Evolutionary conservation across 2,888 invertebrate species (phyloP), one percentile per base, ranked within the genome.

Genomic region (Cetonia aurata): DNA sequence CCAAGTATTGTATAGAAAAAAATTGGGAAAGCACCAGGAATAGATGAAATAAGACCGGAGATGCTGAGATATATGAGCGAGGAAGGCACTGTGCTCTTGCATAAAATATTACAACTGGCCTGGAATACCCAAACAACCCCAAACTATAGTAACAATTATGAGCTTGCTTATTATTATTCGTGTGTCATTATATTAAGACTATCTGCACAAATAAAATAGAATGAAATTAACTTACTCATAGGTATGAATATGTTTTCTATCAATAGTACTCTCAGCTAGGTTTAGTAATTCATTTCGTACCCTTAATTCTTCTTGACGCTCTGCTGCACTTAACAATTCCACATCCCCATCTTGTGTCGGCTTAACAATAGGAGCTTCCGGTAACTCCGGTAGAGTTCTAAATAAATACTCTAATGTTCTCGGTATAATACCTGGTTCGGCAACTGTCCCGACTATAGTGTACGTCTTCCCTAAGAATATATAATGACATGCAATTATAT

Each of bases 381-480:
- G 78, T 8, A 86, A 44, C 33, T 72, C n/a, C 3, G 80, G 79
- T 44, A 83, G 71, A 10, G 80, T 79, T 41, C 77, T 73, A 70
- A 87, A 88, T 1, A 88, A 77, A 72, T 87, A 85, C 69, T 86
- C 88, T n/a, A 92, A 82, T 0, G 89, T 83, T 42, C 89, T 84
- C 0, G 89, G 89, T 62, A 92, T 85, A 12, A 93, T 85, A 0
- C 93, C 93, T n/a, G 90, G 90, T 72, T 89, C 84, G 0, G 82
- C 80, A 1, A 86, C 83, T 57, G 87, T 87, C 2, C 92, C 92
- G 83, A 81, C 75, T 66, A 82, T 80, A 3, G 83, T 83, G 70
- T 75, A 83, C 0, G 83, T 83, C 79, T 83, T 83, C 0, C 83
- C 82, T 81, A 56, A 31, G 31, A 52, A 13, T 10, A 55, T 10